These are phyloP conservation scores for Amphimedon queenslandica DNA, from an alignment of 37 sponge, comb jelly and placozoan genomes.

Conservation along the genomic window DNA sequence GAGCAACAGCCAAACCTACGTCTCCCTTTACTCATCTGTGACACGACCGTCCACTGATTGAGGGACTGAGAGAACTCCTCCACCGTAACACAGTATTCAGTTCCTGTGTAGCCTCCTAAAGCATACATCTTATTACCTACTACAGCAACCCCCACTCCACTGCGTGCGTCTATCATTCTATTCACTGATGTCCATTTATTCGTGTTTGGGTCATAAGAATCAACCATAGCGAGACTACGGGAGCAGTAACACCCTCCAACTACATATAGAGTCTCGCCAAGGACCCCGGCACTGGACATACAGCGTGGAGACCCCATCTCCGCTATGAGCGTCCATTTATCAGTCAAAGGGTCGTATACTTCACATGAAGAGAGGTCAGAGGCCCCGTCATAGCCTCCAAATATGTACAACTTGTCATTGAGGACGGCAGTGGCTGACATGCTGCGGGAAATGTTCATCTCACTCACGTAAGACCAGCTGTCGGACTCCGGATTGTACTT, in stretches of 20 bases:
- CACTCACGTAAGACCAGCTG: slow-evolving; percentile 53
- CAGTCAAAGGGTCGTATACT: slow-evolving; percentile 48
- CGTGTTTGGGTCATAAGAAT: slow-evolving; percentile 72
- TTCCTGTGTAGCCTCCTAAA: slow-evolving; percentile 75
- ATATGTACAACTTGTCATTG: slow-evolving; percentile 40
- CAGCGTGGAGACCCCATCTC: slow-evolving; percentile 56
- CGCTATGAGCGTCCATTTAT: slow-evolving; percentile 48
- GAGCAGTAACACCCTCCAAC: slow-evolving; percentile 78
- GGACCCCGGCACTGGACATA: slow-evolving; percentile 56
- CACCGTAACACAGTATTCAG: slow-evolving; percentile 51
- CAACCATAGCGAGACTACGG: slow-evolving; percentile 49
- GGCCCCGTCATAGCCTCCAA: slow-evolving; percentile 86
- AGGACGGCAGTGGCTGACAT: slow-evolving; percentile 53
- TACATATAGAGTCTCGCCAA: slow-evolving; percentile 45
- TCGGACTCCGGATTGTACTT: slow-evolving; percentile 52
- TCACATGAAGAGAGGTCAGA: slow-evolving; percentile 57
- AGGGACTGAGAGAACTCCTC: slow-evolving; percentile 62
- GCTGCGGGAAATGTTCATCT: slow-evolving; percentile 67
- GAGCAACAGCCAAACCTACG: slow-evolving; percentile 88
- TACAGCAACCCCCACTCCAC: slow-evolving; percentile 72
- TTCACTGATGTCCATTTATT: slow-evolving; percentile 47
- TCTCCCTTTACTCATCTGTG: slow-evolving; percentile 33
- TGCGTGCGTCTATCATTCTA: slow-evolving; percentile 51
- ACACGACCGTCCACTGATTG: slow-evolving; percentile 52
- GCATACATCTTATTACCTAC: slow-evolving; percentile 70